phyloP scores from a whole-genome alignment of 2,113 vertebrate species.

The Eudyptes chrysolophus region DNA sequence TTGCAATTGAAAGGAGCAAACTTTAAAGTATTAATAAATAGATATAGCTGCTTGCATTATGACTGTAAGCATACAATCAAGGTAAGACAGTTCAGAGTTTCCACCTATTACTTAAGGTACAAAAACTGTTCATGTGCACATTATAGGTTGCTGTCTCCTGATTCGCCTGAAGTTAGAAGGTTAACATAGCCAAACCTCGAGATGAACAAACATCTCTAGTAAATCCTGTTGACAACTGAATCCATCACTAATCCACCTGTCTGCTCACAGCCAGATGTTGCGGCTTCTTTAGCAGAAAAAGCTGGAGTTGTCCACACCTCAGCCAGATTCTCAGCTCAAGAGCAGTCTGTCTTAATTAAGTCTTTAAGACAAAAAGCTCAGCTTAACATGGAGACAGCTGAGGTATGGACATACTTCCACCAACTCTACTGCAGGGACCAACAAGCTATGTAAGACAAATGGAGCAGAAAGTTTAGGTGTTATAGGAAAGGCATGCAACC shows the following conservation, averaged over 20 bases:
- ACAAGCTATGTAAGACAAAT: background rate
- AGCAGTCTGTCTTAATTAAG: background rate
- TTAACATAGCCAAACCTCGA: background rate
- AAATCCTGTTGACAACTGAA: slow-evolving; percentile 36
- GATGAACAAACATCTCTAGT: background rate
- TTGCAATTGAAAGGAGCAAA: background rate
- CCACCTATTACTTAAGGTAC: background rate
- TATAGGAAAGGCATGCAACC: background rate
- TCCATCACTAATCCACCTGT: slow-evolving; percentile 4
- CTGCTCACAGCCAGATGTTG: background rate
- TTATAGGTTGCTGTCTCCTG: background rate
- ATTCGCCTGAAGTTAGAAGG: background rate
- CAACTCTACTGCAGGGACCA: background rate
- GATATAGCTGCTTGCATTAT: background rate
- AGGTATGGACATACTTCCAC: background rate
- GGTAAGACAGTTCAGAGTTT: background rate
- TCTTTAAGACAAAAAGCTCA: background rate
- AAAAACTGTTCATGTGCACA: background rate
- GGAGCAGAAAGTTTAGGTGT: background rate
- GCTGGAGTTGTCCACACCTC: background rate
- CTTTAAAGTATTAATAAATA: background rate
- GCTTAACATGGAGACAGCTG: background rate
- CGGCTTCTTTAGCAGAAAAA: background rate
- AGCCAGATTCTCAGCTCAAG: background rate
- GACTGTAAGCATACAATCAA: background rate